Percentiles rank a stretch among this genome's conserved stretches.
Evolutionary conservation across 2,113 vertebrate genomes (phyloP).

Genomic region (Mastomys coucha): DNA sequence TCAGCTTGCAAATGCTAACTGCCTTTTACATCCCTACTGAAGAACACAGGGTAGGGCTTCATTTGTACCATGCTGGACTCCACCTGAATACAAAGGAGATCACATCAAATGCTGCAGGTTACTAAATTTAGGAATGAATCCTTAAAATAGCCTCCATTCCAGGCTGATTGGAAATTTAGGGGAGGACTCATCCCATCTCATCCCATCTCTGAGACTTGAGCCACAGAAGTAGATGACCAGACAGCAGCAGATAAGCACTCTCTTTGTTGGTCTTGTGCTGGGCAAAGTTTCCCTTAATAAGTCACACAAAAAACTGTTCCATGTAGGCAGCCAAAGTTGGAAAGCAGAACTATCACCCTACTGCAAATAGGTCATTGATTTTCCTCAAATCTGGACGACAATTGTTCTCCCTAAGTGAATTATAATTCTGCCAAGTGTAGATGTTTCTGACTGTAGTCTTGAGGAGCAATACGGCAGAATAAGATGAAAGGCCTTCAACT

Average conservation of each 20-base stretch:
- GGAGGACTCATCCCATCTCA: not conserved
- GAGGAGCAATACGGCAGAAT: not conserved
- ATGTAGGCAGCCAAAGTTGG: not conserved
- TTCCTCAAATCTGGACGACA: constrained; percentile 45
- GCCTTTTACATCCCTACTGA: constrained; percentile 18
- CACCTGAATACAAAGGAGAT: constrained; percentile 45
- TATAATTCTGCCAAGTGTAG: not conserved
- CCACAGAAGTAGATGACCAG: constrained; percentile 24
- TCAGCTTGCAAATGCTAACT: not conserved
- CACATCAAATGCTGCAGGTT: constrained; percentile 21
- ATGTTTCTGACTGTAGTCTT: not conserved
- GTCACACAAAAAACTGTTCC: constrained; percentile 35
- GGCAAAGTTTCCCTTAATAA: constrained; percentile 27
- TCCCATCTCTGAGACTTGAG: not conserved
- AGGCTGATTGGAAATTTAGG: not conserved
- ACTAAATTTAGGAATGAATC: not conserved
- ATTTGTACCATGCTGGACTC: not conserved
- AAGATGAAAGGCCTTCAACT: not conserved
- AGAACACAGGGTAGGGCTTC: constrained; percentile 4
- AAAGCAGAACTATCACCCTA: not conserved
- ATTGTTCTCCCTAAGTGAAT: constrained; percentile 32
- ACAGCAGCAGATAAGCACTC: not conserved
- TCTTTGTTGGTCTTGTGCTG: not conserved
- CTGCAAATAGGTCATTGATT: constrained; percentile 62
- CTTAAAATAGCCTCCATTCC: constrained; percentile 50